phyloP scores from a whole-genome alignment of 1,140 invertebrate species.

The Heliconius melpomene region DNA sequence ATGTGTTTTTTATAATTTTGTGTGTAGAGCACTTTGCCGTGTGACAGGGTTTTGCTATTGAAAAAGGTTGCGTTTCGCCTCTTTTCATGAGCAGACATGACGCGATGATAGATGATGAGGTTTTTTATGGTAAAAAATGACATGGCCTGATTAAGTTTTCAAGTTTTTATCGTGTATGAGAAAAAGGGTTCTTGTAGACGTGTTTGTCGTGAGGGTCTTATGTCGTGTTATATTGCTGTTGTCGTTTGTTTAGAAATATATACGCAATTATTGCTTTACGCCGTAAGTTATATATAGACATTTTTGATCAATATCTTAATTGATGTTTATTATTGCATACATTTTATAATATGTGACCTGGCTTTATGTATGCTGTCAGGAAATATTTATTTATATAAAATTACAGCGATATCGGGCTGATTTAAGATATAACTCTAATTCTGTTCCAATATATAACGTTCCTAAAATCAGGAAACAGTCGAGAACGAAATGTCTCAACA shows the following conservation, averaged over 20 bases:
- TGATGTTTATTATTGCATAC: too few relatives aligned
- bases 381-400: too few relatives aligned
- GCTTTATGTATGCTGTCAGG: too few relatives aligned
- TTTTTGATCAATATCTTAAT: too few relatives aligned
- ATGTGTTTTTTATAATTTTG: slow-evolving; percentile 38
- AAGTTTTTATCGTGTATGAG: slow-evolving; percentile 20
- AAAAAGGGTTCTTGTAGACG: slow-evolving; percentile 4
- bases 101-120: slow-evolving; percentile 44
- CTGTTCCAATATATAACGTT: too few relatives aligned
- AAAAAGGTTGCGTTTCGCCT: slow-evolving; percentile 45
- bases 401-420: too few relatives aligned
- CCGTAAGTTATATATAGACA: neutral
- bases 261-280: neutral
- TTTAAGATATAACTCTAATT: too few relatives aligned
- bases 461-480: too few relatives aligned
- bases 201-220: neutral
- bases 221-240: neutral
- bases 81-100: slow-evolving; percentile 44
- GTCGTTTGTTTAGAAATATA: neutral
- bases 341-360: too few relatives aligned
- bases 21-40: slow-evolving; percentile 36
- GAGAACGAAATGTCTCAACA: too few relatives aligned
- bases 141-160: slow-evolving; percentile 34
- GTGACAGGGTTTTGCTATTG: slow-evolving; percentile 38
- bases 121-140: slow-evolving; percentile 36